These are phyloP conservation scores for Hyla sarda DNA, from an alignment of 2,113 vertebrate species.

Conservation along the genomic window DNA sequence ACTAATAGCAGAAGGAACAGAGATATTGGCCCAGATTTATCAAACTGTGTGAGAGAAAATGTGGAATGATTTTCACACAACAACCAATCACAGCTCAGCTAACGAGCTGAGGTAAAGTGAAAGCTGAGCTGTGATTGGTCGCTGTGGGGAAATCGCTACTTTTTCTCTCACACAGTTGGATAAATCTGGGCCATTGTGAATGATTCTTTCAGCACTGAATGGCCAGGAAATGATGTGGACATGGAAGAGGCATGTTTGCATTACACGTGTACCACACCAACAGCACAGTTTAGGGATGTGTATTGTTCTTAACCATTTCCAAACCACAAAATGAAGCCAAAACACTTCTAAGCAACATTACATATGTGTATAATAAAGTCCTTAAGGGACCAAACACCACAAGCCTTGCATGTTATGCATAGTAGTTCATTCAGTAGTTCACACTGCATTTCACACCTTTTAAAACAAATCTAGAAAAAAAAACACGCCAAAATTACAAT, in stretches of 20 bases:
- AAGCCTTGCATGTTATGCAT: background rate
- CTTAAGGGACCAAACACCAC: too few species aligned
- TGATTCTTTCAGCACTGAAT: background rate
- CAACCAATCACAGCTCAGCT: too few species aligned
- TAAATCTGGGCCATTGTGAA: too few species aligned
- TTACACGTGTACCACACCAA: constrained; percentile 43
- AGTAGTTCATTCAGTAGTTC: background rate
- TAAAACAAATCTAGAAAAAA: too few species aligned
- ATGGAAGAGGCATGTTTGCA: constrained; percentile 14
- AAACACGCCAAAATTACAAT: background rate
- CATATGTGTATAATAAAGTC: background rate
- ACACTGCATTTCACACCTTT: background rate
- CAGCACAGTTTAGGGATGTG: background rate
- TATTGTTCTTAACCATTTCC: background rate
- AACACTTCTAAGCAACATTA: background rate
- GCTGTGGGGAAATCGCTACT: too few species aligned
- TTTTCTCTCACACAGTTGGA: too few species aligned
- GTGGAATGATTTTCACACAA: too few species aligned
- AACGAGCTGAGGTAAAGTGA: too few species aligned
- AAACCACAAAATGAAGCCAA: background rate
- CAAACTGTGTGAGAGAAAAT: too few species aligned
- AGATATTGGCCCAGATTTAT: too few species aligned
- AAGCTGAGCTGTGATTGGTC: too few species aligned
- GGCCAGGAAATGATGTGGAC: too few species aligned
- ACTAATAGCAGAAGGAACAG: background rate